These are phyloP conservation scores for Mechanitis mazaeus DNA, from an alignment of 2,888 invertebrate species.

Conservation along the genomic window DNA sequence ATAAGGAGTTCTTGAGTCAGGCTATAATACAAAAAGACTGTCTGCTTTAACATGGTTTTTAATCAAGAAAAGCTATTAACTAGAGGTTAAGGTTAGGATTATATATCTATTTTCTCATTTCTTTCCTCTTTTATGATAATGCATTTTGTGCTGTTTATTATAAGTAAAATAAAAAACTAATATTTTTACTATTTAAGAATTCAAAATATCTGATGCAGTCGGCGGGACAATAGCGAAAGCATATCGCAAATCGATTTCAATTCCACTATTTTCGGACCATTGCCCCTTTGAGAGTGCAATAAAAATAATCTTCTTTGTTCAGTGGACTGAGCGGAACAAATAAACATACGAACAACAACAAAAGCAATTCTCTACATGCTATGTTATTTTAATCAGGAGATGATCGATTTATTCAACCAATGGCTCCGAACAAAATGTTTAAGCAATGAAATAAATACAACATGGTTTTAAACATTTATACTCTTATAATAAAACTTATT, in stretches of 20 bases:
- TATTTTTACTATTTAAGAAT: neutral
- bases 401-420: constrained; percentile 26
- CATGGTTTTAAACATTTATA: too few species aligned
- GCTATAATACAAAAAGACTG: too few species aligned
- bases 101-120: too few species aligned
- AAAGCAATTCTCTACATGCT: constrained; percentile 43
- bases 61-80: too few species aligned
- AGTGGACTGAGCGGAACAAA: constrained; percentile 47
- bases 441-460: too few species aligned
- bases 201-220: neutral
- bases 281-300: constrained; percentile 68
- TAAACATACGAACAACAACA: constrained; percentile 53
- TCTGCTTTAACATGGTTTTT: too few species aligned
- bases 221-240: constrained; percentile 12
- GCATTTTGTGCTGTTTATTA: too few species aligned
- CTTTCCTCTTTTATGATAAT: too few species aligned
- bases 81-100: too few species aligned
- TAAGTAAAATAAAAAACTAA: constrained; percentile 1
- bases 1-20: too few species aligned
- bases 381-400: constrained; percentile 55
- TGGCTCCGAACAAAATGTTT: neutral
- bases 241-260: constrained; percentile 49
- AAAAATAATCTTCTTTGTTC: constrained; percentile 73
- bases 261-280: constrained; percentile 60
- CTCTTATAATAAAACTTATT: constrained; percentile 7